These are phyloP conservation scores for Pelodytes ibericus DNA, from an alignment of 2,797 vertebrate species.

Conservation along the genomic window DNA sequence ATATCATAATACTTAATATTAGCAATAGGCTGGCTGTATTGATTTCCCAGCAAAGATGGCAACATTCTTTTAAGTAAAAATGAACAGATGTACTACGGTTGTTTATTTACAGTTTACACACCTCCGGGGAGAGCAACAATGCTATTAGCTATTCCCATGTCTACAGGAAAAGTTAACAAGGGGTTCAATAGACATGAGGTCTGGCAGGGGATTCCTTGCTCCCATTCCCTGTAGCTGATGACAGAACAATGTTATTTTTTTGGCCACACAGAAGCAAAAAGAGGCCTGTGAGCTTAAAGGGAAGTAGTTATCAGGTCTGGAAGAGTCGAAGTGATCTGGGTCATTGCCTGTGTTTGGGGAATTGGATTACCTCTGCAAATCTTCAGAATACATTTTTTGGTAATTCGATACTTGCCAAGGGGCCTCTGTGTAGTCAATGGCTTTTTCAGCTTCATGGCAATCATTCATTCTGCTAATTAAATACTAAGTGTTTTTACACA, in stretches of 20 bases:
- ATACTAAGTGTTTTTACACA: neutral
- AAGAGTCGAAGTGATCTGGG: slow-evolving; percentile 26
- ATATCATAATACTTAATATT: too few relatives aligned
- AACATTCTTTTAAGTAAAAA: too few relatives aligned
- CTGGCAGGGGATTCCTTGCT: slow-evolving; percentile 14
- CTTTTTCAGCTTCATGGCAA: neutral
- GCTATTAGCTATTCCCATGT: neutral
- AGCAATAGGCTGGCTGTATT: too few relatives aligned
- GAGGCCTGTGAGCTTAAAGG: slow-evolving; percentile 22
- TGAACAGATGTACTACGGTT: neutral
- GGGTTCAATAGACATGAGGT: slow-evolving; percentile 37
- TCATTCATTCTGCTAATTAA: neutral
- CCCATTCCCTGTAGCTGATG: slow-evolving; percentile 1
- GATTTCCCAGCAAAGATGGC: too few relatives aligned
- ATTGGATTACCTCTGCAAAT: slow-evolving; percentile 23
- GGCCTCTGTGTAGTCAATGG: slow-evolving; percentile 6
- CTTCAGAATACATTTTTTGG: slow-evolving; percentile 12
- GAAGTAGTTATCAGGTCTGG: slow-evolving; percentile 19
- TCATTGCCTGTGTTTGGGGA: slow-evolving; percentile 24
- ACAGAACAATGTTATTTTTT: slow-evolving; percentile 39
- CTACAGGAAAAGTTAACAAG: slow-evolving; percentile 11
- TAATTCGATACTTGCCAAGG: slow-evolving; percentile 35
- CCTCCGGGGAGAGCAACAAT: slow-evolving; percentile 15
- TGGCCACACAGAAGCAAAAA: slow-evolving; percentile 44
- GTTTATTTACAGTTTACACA: slow-evolving; percentile 11